Conservation (phyloP, 2,797 vertebrate species). For the Crocidura indochinensis region DNA sequence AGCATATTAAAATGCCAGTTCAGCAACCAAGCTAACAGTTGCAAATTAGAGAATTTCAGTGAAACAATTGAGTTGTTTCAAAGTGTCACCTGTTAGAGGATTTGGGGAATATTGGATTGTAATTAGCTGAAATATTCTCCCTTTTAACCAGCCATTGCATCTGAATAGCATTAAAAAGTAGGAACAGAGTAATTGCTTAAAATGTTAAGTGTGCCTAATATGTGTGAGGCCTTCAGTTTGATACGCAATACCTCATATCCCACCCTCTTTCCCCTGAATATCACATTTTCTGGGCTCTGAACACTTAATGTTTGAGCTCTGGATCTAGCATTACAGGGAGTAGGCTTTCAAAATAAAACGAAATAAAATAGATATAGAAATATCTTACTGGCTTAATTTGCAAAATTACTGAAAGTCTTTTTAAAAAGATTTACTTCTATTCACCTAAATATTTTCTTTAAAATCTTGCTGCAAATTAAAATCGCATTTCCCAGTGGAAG, state of each 20-base stretch:
- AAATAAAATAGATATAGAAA: constrained; percentile 10
- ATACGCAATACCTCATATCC: too few relatives aligned
- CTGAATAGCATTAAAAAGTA: constrained; percentile 65
- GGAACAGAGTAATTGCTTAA: too few relatives aligned
- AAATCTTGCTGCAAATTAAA: constrained; percentile 70
- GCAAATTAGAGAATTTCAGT: background rate
- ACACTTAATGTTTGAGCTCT: too few relatives aligned
- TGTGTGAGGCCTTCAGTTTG: too few relatives aligned
- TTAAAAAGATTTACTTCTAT: constrained; percentile 53
- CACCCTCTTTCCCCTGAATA: too few relatives aligned
- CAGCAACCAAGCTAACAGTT: background rate
- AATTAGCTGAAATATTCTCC: background rate
- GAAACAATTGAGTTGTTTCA: background rate
- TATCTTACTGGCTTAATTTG: constrained; percentile 22
- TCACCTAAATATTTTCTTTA: constrained; percentile 61
- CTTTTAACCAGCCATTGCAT: constrained; percentile 31
- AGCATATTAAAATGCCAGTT: background rate
- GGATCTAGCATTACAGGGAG: too few relatives aligned
- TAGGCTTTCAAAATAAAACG: too few relatives aligned
- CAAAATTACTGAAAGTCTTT: constrained; percentile 43
- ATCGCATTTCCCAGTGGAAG: constrained; percentile 32
- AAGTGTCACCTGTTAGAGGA: background rate
- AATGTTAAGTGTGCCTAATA: too few relatives aligned
- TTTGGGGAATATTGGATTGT: constrained; percentile 54
- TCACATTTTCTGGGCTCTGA: too few relatives aligned